These are phyloP conservation scores for Datnioides undecimradiatus DNA, from an alignment of 2,113 vertebrate genomes.

Conservation along the genomic window DNA sequence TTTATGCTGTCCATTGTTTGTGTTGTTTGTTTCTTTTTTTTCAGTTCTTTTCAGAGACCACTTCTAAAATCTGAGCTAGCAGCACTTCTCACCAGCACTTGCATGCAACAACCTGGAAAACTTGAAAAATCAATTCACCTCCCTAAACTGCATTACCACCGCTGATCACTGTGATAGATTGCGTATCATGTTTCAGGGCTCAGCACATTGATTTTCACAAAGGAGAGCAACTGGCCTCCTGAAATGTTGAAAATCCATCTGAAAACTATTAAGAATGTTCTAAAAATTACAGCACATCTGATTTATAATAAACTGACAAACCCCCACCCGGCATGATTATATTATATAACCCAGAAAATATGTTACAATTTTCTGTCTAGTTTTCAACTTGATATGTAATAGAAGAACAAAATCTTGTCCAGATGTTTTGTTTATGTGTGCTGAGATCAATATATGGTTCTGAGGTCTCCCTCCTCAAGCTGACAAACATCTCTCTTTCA, in stretches of 20 bases:
- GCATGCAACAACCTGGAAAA: neutral
- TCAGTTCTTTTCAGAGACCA: too few species aligned
- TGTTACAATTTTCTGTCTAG: neutral
- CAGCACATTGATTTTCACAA: neutral
- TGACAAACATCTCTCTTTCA: constrained; percentile 25
- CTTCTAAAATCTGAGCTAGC: too few species aligned
- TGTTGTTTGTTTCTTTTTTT: too few species aligned
- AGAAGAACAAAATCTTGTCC: neutral
- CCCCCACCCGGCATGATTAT: neutral
- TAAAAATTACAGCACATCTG: neutral
- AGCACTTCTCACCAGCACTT: neutral
- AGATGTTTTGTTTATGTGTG: neutral
- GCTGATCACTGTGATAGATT: neutral
- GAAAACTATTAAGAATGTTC: too few species aligned
- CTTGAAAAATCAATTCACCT: neutral
- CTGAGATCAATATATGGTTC: neutral
- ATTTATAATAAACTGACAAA: neutral
- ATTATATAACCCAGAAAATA: neutral
- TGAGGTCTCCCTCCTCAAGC: neutral
- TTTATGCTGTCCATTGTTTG: neutral
- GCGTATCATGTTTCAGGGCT: neutral
- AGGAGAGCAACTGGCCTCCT: neutral
- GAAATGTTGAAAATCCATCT: neutral
- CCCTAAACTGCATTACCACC: neutral
- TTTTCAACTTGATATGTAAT: neutral